A percentile compares a stretch with the other conserved stretches of the same genome.
phyloP scores from a whole-genome alignment of 2,888 invertebrate genomes.

The Stramonita haemastoma region DNA sequence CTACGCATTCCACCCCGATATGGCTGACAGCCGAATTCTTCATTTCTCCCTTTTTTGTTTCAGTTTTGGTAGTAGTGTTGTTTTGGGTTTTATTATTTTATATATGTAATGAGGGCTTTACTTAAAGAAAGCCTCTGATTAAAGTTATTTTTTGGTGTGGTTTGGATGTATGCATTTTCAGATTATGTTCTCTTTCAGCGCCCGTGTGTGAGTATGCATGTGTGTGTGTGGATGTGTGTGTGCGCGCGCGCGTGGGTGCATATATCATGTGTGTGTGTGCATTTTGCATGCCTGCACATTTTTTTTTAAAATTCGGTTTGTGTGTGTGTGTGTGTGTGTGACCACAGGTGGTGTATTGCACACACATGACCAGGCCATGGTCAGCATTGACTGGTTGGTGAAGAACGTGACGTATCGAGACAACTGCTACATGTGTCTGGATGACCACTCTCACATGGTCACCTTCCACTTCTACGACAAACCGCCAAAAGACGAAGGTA shows the following conservation, averaged over 20 bases:
- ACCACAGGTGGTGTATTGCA: slow-evolving; percentile 71
- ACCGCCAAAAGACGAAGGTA: slow-evolving; percentile 43
- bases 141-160: neutral
- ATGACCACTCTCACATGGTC: neutral
- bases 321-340: neutral
- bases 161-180: neutral
- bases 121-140: too few relatives aligned
- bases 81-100: too few relatives aligned
- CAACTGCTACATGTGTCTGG: slow-evolving; percentile 70
- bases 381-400: slow-evolving; percentile 68
- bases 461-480: slow-evolving; percentile 40
- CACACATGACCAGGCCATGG: slow-evolving; percentile 68
- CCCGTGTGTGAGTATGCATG: slow-evolving; percentile 1
- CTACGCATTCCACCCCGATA: too few relatives aligned
- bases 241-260: neutral
- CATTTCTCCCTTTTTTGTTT: too few relatives aligned
- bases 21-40: too few relatives aligned
- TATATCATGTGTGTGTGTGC: too few relatives aligned
- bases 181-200: neutral
- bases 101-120: too few relatives aligned
- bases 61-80: too few relatives aligned
- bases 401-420: slow-evolving; percentile 70
- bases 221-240: slow-evolving; percentile 15
- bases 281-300: neutral
- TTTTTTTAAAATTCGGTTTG: too few relatives aligned